phyloP scores from a whole-genome alignment of 2,888 invertebrate species.

The Mesorhabditis spiculigera region DNA sequence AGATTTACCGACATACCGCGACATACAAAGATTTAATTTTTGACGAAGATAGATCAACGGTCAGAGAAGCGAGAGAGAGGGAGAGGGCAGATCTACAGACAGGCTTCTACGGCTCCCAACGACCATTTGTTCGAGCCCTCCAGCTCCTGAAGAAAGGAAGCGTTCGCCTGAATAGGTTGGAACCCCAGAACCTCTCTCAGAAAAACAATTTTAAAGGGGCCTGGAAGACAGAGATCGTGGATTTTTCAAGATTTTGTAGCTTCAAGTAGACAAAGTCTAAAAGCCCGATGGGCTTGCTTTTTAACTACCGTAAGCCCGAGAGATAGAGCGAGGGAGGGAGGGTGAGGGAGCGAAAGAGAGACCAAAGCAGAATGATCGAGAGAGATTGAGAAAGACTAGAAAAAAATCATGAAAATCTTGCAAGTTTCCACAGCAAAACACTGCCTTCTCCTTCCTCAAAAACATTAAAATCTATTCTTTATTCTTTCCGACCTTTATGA shows the following conservation, averaged over 20 bases:
- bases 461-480: neutral
- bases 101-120: no score
- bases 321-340: constrained; percentile 1
- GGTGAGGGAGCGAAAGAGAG: constrained; percentile 3
- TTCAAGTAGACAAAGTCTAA: no score
- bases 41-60: constrained; percentile 6
- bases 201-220: no score
- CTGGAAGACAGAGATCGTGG: no score
- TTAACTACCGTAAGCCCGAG: neutral
- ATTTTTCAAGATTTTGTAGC: no score
- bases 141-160: no score
- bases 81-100: neutral
- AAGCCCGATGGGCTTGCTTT: no score
- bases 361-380: neutral
- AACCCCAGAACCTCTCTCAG: no score
- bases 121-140: no score
- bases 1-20: neutral
- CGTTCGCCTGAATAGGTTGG: no score
- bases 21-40: constrained; percentile 7
- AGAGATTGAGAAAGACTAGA: no score
- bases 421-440: neutral
- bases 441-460: neutral
- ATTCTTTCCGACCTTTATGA: neutral
- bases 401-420: no score
- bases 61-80: constrained; percentile 10